Base-by-base conservation (phyloP, 2,113 vertebrate species). In the Gasterosteus aculeatus region DNA sequence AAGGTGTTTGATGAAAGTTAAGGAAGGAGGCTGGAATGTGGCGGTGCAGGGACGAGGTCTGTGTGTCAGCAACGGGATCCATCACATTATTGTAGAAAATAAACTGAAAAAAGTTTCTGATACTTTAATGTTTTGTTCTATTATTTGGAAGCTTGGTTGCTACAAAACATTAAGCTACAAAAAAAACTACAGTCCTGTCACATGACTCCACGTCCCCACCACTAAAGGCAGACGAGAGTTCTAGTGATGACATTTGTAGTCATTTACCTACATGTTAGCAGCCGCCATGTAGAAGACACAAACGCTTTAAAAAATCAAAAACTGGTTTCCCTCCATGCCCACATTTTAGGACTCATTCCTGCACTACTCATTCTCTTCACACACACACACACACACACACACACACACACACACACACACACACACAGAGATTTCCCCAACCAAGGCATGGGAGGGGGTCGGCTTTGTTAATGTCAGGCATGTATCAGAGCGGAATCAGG, bases 401-500 rank as follows among this genome's bases (percentile, higher is more conserved):
- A 26, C 22, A 26, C 22, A 26, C 22, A 26, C 22, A 26, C 22
- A 26, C 22, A 26, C 22, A 26, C 22, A 26, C 22, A 26, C 22
- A 26, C 22, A 26, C 22, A 26, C 22, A 26, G 1, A 26, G 22
- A 26, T 26, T 26, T 26, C 22, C 22, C 22, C 22, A 26, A 26
- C 22, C 22, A 26, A 26, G 22, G 22, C 22, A 26, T 26, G 22
- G 22, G 22, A 26, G 22, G 22, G 22, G 22, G 22, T 26, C 22
- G 22, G 22, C 22, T 59, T 56, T 16, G 67, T 53, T 60, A 49
- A 7, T 62, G 46, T 70, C 35, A 18, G 58, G 57, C 69, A 78
- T 67, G 58, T 77, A 78, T 69, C 69, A 78, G 60, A 85, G 69
- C 85, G 72, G 69, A 82, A 84, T 78, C 72, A 59, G 56, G 69